Conservation (phyloP, 2,113 vertebrate species). For the Pterocles burchelli region DNA sequence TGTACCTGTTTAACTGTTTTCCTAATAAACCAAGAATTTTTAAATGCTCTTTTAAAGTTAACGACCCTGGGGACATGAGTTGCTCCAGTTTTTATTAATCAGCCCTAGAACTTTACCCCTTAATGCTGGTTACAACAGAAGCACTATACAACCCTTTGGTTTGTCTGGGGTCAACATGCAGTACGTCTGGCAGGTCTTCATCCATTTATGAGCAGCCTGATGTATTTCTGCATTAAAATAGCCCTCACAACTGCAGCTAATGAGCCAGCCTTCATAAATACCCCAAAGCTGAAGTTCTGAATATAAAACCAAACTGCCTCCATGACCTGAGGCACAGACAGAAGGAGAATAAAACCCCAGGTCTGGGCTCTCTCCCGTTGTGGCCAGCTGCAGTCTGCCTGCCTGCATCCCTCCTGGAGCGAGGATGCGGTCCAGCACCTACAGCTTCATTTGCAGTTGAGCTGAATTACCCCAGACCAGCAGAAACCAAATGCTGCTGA, state of each 20-base stretch:
- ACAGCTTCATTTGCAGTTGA: neutral
- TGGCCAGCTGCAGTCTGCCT: neutral
- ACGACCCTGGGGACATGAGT: neutral
- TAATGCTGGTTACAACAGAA: neutral
- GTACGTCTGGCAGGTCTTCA: neutral
- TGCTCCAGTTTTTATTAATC: neutral
- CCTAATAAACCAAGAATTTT: neutral
- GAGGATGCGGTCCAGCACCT: neutral
- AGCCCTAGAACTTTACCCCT: neutral
- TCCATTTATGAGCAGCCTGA: neutral
- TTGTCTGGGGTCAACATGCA: neutral
- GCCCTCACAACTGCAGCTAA: neutral
- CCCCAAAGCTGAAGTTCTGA: neutral
- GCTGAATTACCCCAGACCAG: neutral
- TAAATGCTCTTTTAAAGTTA: neutral
- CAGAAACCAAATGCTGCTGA: neutral
- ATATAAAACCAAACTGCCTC: neutral
- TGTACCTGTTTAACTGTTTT: neutral
- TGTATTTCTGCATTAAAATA: neutral
- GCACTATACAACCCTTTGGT: neutral
- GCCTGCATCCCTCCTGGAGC: neutral
- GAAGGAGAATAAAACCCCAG: neutral
- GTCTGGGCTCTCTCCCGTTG: neutral
- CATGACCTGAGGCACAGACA: neutral
- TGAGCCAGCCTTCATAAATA: neutral